Conservation (phyloP, 2,797 vertebrate species). For the Geotrypetes seraphini region DNA sequence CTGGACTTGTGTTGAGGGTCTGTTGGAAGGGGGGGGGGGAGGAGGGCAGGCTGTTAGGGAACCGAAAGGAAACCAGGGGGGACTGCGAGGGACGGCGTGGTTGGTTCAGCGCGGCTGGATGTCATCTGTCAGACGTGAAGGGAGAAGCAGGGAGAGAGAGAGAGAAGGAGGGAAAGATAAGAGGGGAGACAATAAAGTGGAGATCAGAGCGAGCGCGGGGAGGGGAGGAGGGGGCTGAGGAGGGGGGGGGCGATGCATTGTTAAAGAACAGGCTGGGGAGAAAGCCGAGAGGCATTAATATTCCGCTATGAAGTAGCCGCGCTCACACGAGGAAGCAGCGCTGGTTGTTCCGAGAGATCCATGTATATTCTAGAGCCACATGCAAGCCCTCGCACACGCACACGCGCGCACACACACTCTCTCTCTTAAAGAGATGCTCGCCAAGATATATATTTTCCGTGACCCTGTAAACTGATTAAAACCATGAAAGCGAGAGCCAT, state of each 20-base stretch:
- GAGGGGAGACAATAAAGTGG: slow-evolving; percentile 20
- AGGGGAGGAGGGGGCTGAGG: background rate
- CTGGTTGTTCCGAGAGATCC: no score
- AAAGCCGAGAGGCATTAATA: no score
- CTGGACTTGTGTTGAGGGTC: slow-evolving; percentile 57
- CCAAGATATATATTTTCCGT: no score
- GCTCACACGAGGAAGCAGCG: no score
- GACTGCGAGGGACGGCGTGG: slow-evolving; percentile 35
- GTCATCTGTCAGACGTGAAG: slow-evolving; percentile 27
- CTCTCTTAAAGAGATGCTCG: no score
- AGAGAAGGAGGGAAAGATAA: slow-evolving; percentile 15
- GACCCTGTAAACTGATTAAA: no score
- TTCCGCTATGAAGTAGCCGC: no score
- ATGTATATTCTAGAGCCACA: background rate
- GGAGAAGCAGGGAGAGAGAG: slow-evolving; percentile 18
- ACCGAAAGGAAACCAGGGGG: slow-evolving; percentile 23
- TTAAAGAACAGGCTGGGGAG: slow-evolving; percentile 12
- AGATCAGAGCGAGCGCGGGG: background rate
- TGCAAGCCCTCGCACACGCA: no score
- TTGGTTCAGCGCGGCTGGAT: slow-evolving; percentile 41
- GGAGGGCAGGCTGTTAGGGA: slow-evolving; percentile 52
- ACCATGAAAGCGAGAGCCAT: no score
- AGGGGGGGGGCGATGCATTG: slow-evolving; percentile 4
- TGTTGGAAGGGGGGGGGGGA: slow-evolving; percentile 9
- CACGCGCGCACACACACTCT: no score